These are phyloP conservation scores for Drosophila helvetica DNA, from an alignment of 2,888 invertebrate species.

Conservation along the genomic window DNA sequence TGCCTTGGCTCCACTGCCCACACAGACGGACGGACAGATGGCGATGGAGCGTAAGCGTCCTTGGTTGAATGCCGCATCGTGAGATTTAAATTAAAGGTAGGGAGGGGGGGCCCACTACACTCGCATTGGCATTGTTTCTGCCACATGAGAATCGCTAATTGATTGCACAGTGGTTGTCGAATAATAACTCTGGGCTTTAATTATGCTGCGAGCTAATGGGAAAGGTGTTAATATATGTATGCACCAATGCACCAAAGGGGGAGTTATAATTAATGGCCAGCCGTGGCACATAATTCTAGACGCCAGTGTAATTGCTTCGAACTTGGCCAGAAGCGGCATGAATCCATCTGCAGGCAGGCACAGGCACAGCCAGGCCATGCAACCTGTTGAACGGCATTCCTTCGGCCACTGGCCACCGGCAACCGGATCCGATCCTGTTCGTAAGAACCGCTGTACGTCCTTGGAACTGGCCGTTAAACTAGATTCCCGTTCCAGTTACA, in stretches of 20 bases:
- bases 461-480: slow-evolving; percentile 72
- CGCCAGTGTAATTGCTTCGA: slow-evolving; percentile 68
- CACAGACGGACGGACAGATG: slow-evolving; percentile 40
- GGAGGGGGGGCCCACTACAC: neutral
- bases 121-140: slow-evolving; percentile 34
- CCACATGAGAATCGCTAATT: slow-evolving; percentile 62
- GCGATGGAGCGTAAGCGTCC: slow-evolving; percentile 67
- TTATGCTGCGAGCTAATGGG: slow-evolving; percentile 62
- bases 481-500: slow-evolving; percentile 68
- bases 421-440: slow-evolving; percentile 67
- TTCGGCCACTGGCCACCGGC: slow-evolving; percentile 29
- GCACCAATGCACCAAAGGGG: slow-evolving; percentile 12
- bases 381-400: slow-evolving; percentile 69
- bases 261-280: slow-evolving; percentile 61
- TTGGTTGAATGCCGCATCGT: slow-evolving; percentile 61
- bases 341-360: slow-evolving; percentile 25
- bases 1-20: slow-evolving; percentile 60
- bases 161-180: slow-evolving; percentile 72
- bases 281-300: slow-evolving; percentile 50
- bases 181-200: slow-evolving; percentile 72
- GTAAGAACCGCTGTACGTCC: slow-evolving; percentile 76
- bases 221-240: slow-evolving; percentile 72
- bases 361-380: slow-evolving; percentile 18
- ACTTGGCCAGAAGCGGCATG: slow-evolving; percentile 53
- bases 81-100: slow-evolving; percentile 72